These are phyloP conservation scores for Lepus timidus DNA, from an alignment of 2,113 vertebrate species.

Conservation along the genomic window DNA sequence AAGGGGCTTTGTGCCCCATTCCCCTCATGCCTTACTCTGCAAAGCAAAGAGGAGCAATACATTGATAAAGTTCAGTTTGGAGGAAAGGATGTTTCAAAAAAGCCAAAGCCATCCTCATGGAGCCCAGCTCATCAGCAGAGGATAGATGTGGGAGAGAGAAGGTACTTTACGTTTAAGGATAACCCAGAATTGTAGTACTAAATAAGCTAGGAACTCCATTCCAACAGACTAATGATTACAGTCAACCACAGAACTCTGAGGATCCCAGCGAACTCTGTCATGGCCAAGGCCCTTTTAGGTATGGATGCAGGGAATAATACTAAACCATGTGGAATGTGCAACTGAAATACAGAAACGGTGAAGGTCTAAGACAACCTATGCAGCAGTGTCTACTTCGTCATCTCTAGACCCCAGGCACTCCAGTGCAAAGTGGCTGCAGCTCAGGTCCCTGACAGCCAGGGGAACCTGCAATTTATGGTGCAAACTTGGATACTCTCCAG, in stretches of 20 bases:
- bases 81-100: conserved; percentile 29
- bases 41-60: neutral
- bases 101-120: neutral
- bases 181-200: conserved; percentile 11
- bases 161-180: neutral
- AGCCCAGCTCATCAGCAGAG: neutral
- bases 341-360: conserved; percentile 47
- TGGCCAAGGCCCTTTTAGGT: neutral
- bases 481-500: conserved; percentile 27
- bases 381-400: neutral
- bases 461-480: neutral
- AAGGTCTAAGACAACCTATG: neutral
- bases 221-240: neutral
- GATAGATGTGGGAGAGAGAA: neutral
- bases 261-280: neutral
- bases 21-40: neutral
- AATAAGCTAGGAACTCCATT: conserved; percentile 11
- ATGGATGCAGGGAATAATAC: neutral
- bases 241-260: neutral
- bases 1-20: neutral
- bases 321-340: neutral
- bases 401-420: neutral
- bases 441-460: neutral
- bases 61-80: neutral
- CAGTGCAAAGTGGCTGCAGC: neutral